These are phyloP conservation scores for Subacronicta megacephala DNA, from an alignment of 2,888 invertebrate genomes.

Conservation along the genomic window DNA sequence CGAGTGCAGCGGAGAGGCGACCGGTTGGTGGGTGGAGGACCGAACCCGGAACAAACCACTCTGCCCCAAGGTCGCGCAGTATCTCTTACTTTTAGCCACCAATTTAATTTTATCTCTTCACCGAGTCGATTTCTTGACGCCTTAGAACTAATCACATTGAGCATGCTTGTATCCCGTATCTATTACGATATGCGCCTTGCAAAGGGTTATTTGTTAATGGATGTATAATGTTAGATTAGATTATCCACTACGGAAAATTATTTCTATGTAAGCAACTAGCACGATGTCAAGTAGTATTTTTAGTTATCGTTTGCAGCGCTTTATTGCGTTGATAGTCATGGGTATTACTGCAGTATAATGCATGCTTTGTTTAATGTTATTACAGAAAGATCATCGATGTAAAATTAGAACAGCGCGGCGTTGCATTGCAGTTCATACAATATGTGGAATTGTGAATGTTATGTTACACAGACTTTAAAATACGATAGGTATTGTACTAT, in stretches of 20 bases:
- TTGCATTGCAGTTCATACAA: slow-evolving; percentile 2
- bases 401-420: slow-evolving; percentile 40
- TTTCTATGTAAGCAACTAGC: slow-evolving; percentile 27
- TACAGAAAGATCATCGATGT: slow-evolving; percentile 44
- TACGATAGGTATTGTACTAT: slow-evolving; percentile 21
- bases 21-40: slow-evolving; percentile 73
- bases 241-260: slow-evolving; percentile 47
- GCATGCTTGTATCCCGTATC: slow-evolving; percentile 50
- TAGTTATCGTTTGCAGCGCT: slow-evolving; percentile 30
- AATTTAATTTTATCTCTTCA: slow-evolving; percentile 59
- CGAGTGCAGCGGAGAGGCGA: slow-evolving; percentile 64
- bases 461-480: slow-evolving; percentile 12
- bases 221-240: slow-evolving; percentile 52
- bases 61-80: slow-evolving; percentile 79
- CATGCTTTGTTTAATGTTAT: slow-evolving; percentile 39
- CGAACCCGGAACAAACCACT: slow-evolving; percentile 83
- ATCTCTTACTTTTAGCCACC: slow-evolving; percentile 78
- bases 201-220: slow-evolving; percentile 58
- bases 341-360: slow-evolving; percentile 20
- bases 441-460: slow-evolving; percentile 1
- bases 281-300: slow-evolving; percentile 27
- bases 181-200: slow-evolving; percentile 39
- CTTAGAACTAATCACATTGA: slow-evolving; percentile 56
- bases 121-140: slow-evolving; percentile 50
- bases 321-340: slow-evolving; percentile 27